phyloP scores from a whole-genome alignment of 2,888 invertebrate genomes.

The Podabrus alpinus region DNA sequence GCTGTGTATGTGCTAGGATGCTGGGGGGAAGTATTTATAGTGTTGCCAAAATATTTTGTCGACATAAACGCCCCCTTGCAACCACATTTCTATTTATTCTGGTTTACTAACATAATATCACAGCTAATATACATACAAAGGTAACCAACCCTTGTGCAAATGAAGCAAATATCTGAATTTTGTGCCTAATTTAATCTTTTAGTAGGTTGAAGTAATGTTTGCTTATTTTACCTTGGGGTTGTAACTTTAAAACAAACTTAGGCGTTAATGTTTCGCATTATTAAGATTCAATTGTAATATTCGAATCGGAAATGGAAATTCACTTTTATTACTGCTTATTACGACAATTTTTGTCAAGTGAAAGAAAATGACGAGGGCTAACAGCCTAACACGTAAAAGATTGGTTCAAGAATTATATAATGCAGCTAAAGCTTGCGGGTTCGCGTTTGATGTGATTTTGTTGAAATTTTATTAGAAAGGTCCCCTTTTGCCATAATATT shows the following conservation, averaged over 20 bases:
- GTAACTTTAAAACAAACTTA: constrained; percentile 12
- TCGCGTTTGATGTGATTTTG: constrained; percentile 41
- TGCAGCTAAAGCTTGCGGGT: constrained; percentile 38
- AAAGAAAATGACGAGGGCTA: background rate
- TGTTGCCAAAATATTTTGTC: constrained; percentile 22
- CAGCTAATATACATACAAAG: constrained; percentile 40
- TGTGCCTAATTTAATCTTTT: constrained; percentile 35
- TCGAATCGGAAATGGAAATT: background rate
- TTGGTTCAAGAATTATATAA: constrained; percentile 37
- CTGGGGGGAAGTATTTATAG: background rate
- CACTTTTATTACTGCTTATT: background rate
- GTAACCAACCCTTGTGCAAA: constrained; percentile 37
- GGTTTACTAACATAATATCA: constrained; percentile 41
- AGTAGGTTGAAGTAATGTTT: constrained; percentile 24
- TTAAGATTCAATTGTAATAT: background rate
- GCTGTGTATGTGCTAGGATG: background rate
- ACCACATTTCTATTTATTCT: constrained; percentile 40
- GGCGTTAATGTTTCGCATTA: constrained; percentile 16
- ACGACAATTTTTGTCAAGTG: background rate
- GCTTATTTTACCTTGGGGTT: constrained; percentile 11
- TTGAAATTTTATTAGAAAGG: constrained; percentile 39
- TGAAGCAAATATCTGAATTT: constrained; percentile 36
- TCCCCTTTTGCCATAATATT: constrained; percentile 33
- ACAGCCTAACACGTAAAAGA: constrained; percentile 21
- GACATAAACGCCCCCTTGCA: constrained; percentile 39